Evolutionary conservation across 1,140 invertebrate genomes (phyloP), one percentile per base, ranked within the genome.

Genomic region (Oreohelix idahoensis): DNA sequence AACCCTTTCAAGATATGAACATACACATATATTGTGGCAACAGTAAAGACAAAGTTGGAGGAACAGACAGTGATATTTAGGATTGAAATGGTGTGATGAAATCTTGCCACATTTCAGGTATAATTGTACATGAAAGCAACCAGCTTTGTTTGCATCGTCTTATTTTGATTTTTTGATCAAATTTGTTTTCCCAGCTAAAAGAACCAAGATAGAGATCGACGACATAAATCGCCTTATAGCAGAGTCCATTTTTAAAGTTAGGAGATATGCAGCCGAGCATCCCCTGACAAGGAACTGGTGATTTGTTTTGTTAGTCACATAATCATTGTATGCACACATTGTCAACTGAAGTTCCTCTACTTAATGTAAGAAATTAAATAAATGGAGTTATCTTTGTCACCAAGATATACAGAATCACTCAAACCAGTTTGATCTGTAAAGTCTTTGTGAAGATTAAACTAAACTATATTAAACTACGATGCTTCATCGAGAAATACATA

Each of bases 251-350:
- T 93, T 94, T 82, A 92, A 93, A 63, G 92, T 93, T 23, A 94
- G 94, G 83, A 92, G 94, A 0, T 96, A 95, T 89, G 94, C 94
- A 84, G 88, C 94, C 0, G 93, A 93, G 80, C 95, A 96, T 93
- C 95, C 96, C 0, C 88, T 96, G 36, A 93, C 92, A 11, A 94
- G 94, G 88, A 95, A 94, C 89, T 82, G 51, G 42, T 82, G 39
- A 73, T 71, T 8, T 77, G n/a, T 29, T 32, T 1, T 1, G 42
- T 8, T 53, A 45, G 42, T 45, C 42, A 45, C 42, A 45, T 45
- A 15, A 45, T 45, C n/a, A n/a, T n/a, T n/a, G n/a, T n/a, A n/a
- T n/a, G n/a, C n/a, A n/a, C n/a, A n/a, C n/a, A n/a, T n/a, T n/a
- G 15, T 15, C 42, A 45, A 45, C 42, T 45, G 15, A 5, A 45